A percentile compares a stretch with the other conserved stretches of the same genome.
These are phyloP conservation scores for Centruroides sculpturatus DNA, from an alignment of 1,140 invertebrate genomes.

Conservation along the genomic window DNA sequence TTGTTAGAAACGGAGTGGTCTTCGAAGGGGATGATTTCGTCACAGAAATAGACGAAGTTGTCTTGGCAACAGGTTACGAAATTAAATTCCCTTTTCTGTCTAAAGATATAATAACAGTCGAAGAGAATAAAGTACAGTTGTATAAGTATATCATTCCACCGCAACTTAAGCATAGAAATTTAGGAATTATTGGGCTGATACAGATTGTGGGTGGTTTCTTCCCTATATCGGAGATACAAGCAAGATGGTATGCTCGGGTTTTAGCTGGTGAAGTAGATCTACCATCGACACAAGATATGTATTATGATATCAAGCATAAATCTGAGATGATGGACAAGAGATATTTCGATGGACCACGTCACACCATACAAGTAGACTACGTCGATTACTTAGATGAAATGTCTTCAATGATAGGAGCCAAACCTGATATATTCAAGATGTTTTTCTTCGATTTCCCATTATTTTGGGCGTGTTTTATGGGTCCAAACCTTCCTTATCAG, in stretches of 20 bases:
- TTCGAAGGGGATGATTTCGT: constrained; percentile 20
- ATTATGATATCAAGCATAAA: constrained; percentile 26
- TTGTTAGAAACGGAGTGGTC: constrained; percentile 25
- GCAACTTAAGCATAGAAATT: constrained; percentile 19
- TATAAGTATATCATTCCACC: constrained; percentile 36
- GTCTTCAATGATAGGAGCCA: constrained; percentile 29
- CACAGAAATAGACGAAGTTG: constrained; percentile 24
- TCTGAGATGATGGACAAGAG: constrained; percentile 11
- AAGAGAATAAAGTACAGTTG: constrained; percentile 31
- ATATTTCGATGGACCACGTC: constrained; percentile 25
- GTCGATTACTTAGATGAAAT: constrained; percentile 34
- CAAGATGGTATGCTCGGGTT: constrained; percentile 16
- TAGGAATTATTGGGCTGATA: constrained; percentile 35
- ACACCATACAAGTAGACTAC: constrained; percentile 29
- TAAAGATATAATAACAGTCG: constrained; percentile 15
- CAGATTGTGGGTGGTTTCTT: constrained; percentile 37
- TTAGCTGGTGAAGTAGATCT: constrained; percentile 16
- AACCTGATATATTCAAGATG: constrained; percentile 27
- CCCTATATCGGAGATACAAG: constrained; percentile 35
- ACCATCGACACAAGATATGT: constrained; percentile 24
- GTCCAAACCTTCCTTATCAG: constrained; percentile 33
- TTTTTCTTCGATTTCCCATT: constrained; percentile 26
- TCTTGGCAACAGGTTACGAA: constrained; percentile 21
- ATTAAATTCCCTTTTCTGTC: constrained; percentile 28
- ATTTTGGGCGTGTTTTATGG: constrained; percentile 25